Base-by-base conservation (phyloP, 2,113 vertebrate genomes). In the Numida meleagris region DNA sequence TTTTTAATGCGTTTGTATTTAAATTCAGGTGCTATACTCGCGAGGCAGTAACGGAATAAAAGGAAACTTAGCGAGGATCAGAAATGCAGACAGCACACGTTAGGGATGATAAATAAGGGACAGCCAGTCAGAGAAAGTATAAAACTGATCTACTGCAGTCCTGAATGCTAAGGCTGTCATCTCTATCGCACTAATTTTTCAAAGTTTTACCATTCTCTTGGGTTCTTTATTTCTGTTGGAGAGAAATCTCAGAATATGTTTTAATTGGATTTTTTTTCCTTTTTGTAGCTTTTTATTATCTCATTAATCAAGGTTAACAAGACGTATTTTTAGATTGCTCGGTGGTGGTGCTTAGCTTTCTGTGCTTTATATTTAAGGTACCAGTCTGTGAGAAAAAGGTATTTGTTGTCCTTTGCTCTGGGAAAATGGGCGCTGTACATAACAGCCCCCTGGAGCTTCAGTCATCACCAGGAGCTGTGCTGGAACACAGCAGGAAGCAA, bases 221-320 rank as follows among this genome's bases (percentile, higher is more conserved):
- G 66, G 72, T 82, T 94, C 82, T 93, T 95, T 92, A 94, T 96
- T 85, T 93, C 59, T 87, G 50, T 90, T 90, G 78, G 83, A 91
- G 23, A 73, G 73, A 96, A 95, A 89, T 63, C 53, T 89, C 86
- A 89, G 72, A 87, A 88, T 78, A 75, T 87, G 57, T 66, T 95
- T 96, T 96, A 94, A 95, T 90, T 95, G 55, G 86, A 59, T 88
- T 96, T 96, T 76, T 89, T 93, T 72, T 87, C 73, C 89, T 91
- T 90, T 88, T 78, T 93, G 68, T 90, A 89, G 75, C 40, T 68
- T 85, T 96, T 96, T 96, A 87, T 94, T 91, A 93, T 90, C 68
- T 95, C 88, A 91, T 95, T 96, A 92, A 94, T 96, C 90, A 96
- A 91, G 71, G 68, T 89, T 95, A 93, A 88, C 75, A 89, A 94